Conservation (phyloP, 1,140 invertebrate species). For the Listronotus oregonensis region DNA sequence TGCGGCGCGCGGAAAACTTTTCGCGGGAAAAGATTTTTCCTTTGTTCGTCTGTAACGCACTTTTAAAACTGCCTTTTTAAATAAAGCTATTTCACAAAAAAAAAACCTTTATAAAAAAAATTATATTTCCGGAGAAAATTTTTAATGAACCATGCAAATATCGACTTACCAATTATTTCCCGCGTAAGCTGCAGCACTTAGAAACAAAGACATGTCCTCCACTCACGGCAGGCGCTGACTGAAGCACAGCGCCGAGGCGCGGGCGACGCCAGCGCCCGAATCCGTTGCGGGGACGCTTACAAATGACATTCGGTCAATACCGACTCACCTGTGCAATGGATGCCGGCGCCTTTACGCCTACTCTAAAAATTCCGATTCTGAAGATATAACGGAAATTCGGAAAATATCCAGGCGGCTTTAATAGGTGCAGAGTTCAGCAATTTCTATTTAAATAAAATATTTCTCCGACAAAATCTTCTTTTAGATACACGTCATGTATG, state of each 20-base stretch:
- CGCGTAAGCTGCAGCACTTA: conserved; percentile 44
- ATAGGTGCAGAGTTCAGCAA: too few relatives aligned
- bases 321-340: conserved; percentile 39
- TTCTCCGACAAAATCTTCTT: too few relatives aligned
- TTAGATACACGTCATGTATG: too few relatives aligned
- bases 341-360: conserved; percentile 36
- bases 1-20: too few relatives aligned
- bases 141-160: conserved; percentile 2
- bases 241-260: conserved; percentile 48
- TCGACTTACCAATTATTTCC: conserved; percentile 52
- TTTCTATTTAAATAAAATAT: too few relatives aligned
- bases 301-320: conserved; percentile 55
- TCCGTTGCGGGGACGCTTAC: conserved; percentile 49
- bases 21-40: too few relatives aligned
- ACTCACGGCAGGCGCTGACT: conserved; percentile 52
- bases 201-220: conserved; percentile 53
- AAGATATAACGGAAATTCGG: neutral
- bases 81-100: too few relatives aligned
- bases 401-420: too few relatives aligned
- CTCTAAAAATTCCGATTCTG: conserved; percentile 32
- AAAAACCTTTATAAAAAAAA: neutral
- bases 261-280: conserved; percentile 52
- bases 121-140: neutral
- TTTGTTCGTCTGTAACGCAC: too few relatives aligned
- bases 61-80: too few relatives aligned